Evolutionary conservation across 2,888 invertebrate genomes (phyloP).

Genomic region (Eupithecia dodoneata): DNA sequence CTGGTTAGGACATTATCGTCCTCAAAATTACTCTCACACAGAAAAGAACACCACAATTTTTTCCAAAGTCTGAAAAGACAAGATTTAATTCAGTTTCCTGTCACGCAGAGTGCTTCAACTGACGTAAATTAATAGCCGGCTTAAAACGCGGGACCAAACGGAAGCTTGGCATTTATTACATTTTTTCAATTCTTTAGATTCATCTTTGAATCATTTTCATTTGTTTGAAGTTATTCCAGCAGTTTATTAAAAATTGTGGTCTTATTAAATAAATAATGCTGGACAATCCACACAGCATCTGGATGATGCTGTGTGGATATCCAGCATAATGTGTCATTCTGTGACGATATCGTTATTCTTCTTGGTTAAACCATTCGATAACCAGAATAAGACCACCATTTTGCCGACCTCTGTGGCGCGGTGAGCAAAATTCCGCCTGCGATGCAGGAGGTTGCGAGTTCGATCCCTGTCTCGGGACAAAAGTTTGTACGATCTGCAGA

Average conservation of each 20-base stretch:
- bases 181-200: slow-evolving; percentile 43
- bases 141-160: slow-evolving; percentile 56
- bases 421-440: no score
- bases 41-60: not conserved
- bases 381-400: no score
- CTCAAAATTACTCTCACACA: not conserved
- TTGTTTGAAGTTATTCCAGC: not conserved
- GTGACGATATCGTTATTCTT: no score
- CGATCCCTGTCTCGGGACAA: no score
- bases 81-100: slow-evolving; percentile 43
- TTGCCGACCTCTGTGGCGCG: no score
- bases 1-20: not conserved
- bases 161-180: slow-evolving; percentile 46
- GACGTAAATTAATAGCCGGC: slow-evolving; percentile 63
- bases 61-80: slow-evolving; percentile 33
- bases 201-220: not conserved
- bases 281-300: no score
- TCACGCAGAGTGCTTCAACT: slow-evolving; percentile 42
- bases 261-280: no score
- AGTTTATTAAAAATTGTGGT: not conserved
- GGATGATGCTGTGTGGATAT: no score
- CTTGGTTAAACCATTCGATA: no score
- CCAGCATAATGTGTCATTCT: no score
- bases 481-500: no score
- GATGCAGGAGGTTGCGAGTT: no score